A percentile compares a stretch with the other conserved stretches of the same genome.
Evolutionary conservation across 2,113 vertebrate genomes (phyloP).

Genomic region (Perognathus longimembris): DNA sequence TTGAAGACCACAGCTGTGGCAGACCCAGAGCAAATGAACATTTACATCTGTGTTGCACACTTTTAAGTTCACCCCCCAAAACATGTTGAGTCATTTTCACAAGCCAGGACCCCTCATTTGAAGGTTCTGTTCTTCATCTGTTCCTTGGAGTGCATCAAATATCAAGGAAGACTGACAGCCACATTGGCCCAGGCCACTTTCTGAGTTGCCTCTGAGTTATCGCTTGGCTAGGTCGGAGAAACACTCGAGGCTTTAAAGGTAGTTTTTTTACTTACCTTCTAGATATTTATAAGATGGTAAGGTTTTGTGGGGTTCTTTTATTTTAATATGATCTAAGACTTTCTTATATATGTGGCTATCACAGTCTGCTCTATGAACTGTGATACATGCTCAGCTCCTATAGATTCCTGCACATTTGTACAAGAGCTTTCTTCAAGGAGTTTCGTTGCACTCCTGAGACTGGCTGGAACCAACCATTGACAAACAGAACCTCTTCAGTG

Average conservation of each 20-base stretch:
- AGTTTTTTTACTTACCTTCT: not conserved
- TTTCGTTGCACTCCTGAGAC: not conserved
- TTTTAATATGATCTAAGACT: not conserved
- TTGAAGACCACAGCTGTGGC: constrained; percentile 70
- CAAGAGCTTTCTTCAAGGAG: not conserved
- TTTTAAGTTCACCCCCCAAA: constrained; percentile 64
- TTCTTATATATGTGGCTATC: not conserved
- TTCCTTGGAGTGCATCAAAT: not conserved
- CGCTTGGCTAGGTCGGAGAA: not conserved
- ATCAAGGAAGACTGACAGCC: not conserved
- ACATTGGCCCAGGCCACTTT: not conserved
- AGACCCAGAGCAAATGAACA: constrained; percentile 34
- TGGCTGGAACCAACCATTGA: not conserved
- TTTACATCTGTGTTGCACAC: constrained; percentile 76
- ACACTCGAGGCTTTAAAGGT: not conserved
- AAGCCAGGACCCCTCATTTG: constrained; percentile 45
- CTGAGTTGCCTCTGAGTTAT: not conserved
- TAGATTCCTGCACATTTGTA: not conserved
- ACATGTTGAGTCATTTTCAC: constrained; percentile 70
- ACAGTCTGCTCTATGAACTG: not conserved
- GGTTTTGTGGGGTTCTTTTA: not conserved
- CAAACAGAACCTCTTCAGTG: not conserved
- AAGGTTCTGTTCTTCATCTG: constrained; percentile 52
- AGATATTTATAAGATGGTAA: not conserved
- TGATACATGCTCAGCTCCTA: not conserved